Evolutionary conservation across 2,797 vertebrate genomes (phyloP).

Genomic region (Arremon aurantiirostris): DNA sequence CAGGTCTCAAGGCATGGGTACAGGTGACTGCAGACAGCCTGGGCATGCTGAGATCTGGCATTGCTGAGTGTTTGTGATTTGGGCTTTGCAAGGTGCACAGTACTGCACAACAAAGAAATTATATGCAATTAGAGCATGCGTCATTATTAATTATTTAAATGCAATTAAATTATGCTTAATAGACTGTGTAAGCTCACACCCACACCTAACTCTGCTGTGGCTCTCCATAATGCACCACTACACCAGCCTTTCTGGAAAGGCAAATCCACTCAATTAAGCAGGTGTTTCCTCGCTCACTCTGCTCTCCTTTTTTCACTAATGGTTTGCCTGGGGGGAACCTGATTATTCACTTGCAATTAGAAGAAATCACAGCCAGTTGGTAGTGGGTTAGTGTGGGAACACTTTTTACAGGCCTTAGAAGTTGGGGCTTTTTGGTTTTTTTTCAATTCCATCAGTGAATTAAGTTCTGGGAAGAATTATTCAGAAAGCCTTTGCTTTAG

Average conservation of each 20-base stretch:
- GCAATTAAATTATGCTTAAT: constrained; percentile 34
- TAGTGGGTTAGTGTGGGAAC: neutral
- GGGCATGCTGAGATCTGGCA: neutral
- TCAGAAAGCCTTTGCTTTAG: neutral
- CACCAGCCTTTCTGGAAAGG: neutral
- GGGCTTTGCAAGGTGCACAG: neutral
- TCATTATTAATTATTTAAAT: constrained; percentile 49
- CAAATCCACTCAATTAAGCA: constrained; percentile 27
- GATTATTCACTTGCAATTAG: constrained; percentile 38
- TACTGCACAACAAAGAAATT: neutral
- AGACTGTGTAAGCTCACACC: neutral
- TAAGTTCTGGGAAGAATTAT: neutral
- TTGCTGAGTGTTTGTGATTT: neutral
- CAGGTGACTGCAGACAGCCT: neutral
- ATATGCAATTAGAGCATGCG: constrained; percentile 1
- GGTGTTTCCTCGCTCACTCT: neutral
- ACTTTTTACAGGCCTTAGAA: neutral
- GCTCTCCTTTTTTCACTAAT: neutral
- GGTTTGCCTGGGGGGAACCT: neutral
- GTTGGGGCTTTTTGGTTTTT: fast-evolving
- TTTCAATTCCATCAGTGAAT: neutral
- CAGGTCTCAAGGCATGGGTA: neutral
- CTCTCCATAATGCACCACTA: neutral
- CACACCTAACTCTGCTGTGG: neutral
- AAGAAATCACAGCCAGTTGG: neutral